Conservation (phyloP, 2,797 vertebrate species). For the Sebastes flavidus region DNA sequence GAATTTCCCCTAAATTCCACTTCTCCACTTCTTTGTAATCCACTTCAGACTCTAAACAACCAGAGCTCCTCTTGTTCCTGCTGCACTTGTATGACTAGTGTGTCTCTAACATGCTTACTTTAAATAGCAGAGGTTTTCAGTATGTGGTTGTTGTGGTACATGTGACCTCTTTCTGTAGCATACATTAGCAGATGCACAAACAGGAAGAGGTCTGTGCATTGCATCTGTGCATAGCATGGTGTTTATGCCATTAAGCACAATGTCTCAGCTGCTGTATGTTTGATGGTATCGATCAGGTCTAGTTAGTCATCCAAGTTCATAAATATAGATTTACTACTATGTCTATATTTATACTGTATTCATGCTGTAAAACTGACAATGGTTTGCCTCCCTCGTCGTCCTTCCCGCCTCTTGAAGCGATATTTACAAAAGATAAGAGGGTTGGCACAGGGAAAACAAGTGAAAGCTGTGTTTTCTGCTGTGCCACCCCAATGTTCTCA, state of each 20-base stretch:
- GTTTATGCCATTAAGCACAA: background rate
- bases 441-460: background rate
- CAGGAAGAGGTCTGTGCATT: background rate
- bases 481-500: background rate
- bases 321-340: background rate
- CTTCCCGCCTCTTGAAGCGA: background rate
- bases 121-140: background rate
- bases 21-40: background rate
- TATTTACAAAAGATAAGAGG: background rate
- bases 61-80: background rate
- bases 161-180: background rate
- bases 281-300: background rate
- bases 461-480: constrained; percentile 3
- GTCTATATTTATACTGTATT: background rate
- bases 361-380: background rate
- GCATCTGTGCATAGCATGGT: background rate
- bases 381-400: background rate
- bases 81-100: background rate
- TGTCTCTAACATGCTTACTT: background rate
- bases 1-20: constrained; percentile 18
- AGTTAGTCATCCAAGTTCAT: background rate
- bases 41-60: background rate
- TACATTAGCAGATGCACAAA: background rate
- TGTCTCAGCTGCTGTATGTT: background rate
- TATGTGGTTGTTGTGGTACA: background rate